Evolutionary conservation across 2,888 invertebrate genomes (phyloP).

Genomic region (Sphinx pinastri): DNA sequence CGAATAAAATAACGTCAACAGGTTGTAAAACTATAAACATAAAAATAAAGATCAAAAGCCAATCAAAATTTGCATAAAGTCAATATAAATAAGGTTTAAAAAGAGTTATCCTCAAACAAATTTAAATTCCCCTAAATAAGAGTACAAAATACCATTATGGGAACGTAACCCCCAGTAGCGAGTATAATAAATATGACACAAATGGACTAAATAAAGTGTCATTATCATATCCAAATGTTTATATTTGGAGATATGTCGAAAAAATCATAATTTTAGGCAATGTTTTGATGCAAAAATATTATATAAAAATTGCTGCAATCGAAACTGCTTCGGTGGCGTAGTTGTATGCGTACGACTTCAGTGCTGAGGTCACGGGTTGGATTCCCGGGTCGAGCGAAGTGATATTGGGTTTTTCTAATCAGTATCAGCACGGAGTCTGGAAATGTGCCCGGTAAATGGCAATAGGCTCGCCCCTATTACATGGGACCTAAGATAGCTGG

Average conservation of each 20-base stretch:
- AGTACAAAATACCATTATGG: not conserved
- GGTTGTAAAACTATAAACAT: not conserved
- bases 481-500: no score
- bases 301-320: not conserved
- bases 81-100: conserved; percentile 19
- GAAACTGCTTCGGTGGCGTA: no score
- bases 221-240: conserved; percentile 23
- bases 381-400: no score
- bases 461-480: no score
- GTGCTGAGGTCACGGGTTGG: no score
- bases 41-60: conserved; percentile 12
- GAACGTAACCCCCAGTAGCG: conserved; percentile 14
- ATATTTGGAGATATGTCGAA: conserved; percentile 20
- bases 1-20: not conserved
- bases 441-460: no score
- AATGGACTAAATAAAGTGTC: conserved; percentile 20
- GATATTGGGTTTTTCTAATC: no score
- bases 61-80: conserved; percentile 23
- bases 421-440: no score
- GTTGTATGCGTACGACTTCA: no score
- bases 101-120: conserved; percentile 17
- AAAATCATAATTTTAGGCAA: conserved; percentile 13
- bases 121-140: conserved; percentile 6
- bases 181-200: conserved; percentile 10
- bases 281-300: not conserved